Evolutionary conservation across 2,797 vertebrate species (phyloP).

Genomic region (Chaetophractus vellerosus): DNA sequence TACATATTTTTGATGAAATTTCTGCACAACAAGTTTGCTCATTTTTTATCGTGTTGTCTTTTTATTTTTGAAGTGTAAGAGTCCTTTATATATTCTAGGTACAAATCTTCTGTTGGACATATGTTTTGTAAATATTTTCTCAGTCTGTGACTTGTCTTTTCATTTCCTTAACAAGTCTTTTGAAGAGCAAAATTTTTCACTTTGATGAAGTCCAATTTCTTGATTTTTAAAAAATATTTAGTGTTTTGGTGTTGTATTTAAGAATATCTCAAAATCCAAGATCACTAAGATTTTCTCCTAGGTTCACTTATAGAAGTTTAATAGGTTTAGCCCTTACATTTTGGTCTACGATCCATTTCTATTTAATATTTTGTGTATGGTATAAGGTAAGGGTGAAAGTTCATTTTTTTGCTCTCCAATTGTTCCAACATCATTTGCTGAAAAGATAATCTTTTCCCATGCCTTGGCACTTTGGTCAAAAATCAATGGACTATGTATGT

Average conservation of each 20-base stretch:
- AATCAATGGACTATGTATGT: not conserved
- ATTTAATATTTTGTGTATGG: not conserved
- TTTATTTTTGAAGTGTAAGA: not conserved
- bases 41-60: not conserved
- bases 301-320: not conserved
- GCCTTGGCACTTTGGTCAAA: conserved; percentile 10
- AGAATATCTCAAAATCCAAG: not conserved
- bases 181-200: not conserved
- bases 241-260: not conserved
- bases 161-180: not conserved
- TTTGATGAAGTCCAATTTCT: not conserved
- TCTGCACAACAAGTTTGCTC: not conserved
- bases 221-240: not conserved
- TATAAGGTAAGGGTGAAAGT: not conserved
- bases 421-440: conserved; percentile 24
- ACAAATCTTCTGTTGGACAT: not conserved
- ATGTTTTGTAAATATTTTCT: not conserved
- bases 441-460: conserved; percentile 43
- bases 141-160: not conserved
- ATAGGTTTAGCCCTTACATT: not conserved
- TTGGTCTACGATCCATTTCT: not conserved
- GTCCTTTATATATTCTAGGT: not conserved
- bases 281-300: not conserved
- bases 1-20: not conserved
- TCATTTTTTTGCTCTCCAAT: not conserved